Conservation (phyloP, 1,140 invertebrate species). For the Zaprionus ornatus region DNA sequence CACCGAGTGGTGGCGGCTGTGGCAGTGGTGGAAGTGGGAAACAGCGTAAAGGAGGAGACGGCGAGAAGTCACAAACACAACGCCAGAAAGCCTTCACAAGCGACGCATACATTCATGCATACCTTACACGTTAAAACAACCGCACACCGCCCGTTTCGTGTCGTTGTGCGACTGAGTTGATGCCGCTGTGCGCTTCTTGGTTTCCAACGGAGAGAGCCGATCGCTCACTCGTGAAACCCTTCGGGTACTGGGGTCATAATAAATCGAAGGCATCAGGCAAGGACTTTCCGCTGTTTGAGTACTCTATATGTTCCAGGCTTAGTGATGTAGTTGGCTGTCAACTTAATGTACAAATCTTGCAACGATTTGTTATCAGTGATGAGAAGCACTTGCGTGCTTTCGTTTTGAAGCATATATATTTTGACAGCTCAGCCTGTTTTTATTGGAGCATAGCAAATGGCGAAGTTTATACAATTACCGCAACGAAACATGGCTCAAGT, state of each 20-base stretch:
- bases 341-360: constrained; percentile 11
- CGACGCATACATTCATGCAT: too few relatives aligned
- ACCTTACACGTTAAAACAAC: too few relatives aligned
- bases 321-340: neutral
- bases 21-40: constrained; percentile 48
- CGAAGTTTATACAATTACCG: constrained; percentile 29
- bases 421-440: constrained; percentile 21
- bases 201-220: too few relatives aligned
- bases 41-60: constrained; percentile 55
- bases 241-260: too few relatives aligned
- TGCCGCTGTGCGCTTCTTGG: too few relatives aligned
- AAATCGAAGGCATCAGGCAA: too few relatives aligned
- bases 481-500: constrained; percentile 67
- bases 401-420: constrained; percentile 29
- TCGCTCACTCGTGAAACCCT: too few relatives aligned
- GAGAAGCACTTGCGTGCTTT: neutral
- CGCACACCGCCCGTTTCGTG: too few relatives aligned
- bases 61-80: constrained; percentile 47
- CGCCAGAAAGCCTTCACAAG: too few relatives aligned
- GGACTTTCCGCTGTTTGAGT: too few relatives aligned
- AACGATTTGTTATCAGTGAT: constrained; percentile 13
- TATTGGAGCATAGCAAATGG: constrained; percentile 25
- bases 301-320: too few relatives aligned
- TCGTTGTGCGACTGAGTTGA: too few relatives aligned
- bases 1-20: constrained; percentile 79